phyloP scores from a whole-genome alignment of 2,888 invertebrate species.

The Strigamia crassipes region DNA sequence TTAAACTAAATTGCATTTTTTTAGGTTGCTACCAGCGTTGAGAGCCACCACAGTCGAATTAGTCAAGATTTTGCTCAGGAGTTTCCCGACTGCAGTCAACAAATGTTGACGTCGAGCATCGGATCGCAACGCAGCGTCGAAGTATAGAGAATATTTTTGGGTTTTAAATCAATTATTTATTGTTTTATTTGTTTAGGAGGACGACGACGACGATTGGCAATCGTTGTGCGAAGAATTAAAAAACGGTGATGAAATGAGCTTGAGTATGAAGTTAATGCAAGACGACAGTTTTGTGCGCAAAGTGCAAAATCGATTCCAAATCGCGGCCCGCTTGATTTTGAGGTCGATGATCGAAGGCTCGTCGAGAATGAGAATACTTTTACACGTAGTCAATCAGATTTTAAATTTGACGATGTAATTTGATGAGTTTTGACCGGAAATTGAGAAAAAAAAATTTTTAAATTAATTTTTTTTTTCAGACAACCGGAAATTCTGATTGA shows the following conservation, averaged over 20 bases:
- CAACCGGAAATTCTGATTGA: no score
- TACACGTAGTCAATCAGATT: background rate
- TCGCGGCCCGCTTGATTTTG: background rate
- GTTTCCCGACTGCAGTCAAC: background rate
- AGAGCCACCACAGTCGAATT: background rate
- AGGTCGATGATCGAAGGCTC: background rate
- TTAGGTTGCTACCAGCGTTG: background rate
- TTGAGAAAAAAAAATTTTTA: no score
- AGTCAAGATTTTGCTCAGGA: background rate
- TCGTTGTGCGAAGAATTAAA: background rate
- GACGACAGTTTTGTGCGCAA: background rate
- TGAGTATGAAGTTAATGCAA: background rate
- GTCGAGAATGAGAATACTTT: slow-evolving; percentile 1
- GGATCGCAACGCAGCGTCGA: background rate
- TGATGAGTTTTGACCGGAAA: no score
- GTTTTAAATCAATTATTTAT: no score
- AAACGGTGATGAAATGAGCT: background rate
- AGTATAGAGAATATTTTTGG: no score
- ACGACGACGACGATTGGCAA: background rate
- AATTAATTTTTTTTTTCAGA: no score
- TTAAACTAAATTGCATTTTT: no score
- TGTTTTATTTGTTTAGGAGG: no score
- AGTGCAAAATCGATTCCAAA: background rate
- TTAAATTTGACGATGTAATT: no score
- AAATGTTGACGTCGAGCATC: background rate